Evolutionary conservation across 2,797 vertebrate genomes (phyloP).

Genomic region (Geotrypetes seraphini): DNA sequence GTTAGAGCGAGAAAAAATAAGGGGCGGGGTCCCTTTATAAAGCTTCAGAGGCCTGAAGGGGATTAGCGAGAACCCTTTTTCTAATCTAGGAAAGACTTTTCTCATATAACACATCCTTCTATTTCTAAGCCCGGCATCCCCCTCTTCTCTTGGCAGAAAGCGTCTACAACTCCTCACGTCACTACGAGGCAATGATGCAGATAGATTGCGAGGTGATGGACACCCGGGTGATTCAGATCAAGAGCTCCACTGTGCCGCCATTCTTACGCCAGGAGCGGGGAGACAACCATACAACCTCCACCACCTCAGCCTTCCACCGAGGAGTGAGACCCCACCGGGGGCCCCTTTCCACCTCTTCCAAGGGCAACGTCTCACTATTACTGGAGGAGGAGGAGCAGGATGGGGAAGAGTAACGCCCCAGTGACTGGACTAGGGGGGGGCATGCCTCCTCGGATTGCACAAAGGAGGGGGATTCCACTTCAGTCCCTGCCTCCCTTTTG

Average conservation of each 20-base stretch:
- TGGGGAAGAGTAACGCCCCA: neutral
- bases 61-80: too few relatives aligned
- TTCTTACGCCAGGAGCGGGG: slow-evolving; percentile 57
- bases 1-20: too few relatives aligned
- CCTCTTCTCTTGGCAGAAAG: slow-evolving; percentile 53
- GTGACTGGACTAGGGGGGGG: neutral
- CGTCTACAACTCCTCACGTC: slow-evolving; percentile 60
- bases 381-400: neutral
- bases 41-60: too few relatives aligned
- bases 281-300: slow-evolving; percentile 25
- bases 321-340: neutral
- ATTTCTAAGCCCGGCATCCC: too few relatives aligned
- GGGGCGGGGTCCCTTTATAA: too few relatives aligned
- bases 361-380: too few relatives aligned
- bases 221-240: slow-evolving; percentile 82
- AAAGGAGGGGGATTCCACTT: too few relatives aligned
- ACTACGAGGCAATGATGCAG: slow-evolving; percentile 93
- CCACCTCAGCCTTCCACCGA: neutral
- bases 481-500: too few relatives aligned
- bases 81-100: too few relatives aligned
- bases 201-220: slow-evolving; percentile 91
- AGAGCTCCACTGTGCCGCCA: slow-evolving; percentile 76
- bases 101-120: too few relatives aligned
- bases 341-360: too few relatives aligned
- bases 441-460: neutral